Evolutionary conservation across 2,113 vertebrate genomes (phyloP), one percentile per base, ranked within the genome.

Genomic region (Rhadina sibilatrix): DNA sequence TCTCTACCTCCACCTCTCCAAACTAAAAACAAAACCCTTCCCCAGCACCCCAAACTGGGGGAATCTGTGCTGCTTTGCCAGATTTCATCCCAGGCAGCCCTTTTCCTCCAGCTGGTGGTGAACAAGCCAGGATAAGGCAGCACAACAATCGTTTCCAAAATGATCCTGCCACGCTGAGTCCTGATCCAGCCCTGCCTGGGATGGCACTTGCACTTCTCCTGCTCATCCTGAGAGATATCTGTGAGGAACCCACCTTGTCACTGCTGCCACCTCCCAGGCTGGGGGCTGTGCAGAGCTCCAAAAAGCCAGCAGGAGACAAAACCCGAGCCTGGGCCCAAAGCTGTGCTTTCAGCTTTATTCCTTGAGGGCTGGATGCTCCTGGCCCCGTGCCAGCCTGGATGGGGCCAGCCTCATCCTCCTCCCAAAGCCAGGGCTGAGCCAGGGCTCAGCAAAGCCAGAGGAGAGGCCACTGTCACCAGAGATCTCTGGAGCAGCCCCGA

Each of bases 251-350:
- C 89, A 2, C 23, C 33, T 60, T 76, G 49, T 72, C 81, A 17
- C 87, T 28, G 50, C 86, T 94, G 52, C 60, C 88, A 69, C 40
- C 91, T 86, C 46, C 94, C 64, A 25, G 46, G 72, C 76, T 86
- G 63, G 1, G 1, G 35, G 63, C 19, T 65, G 54, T 27, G 46
- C 38, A 40, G 78, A 13, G 76, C 53, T 72, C 66, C 64, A 20
- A 65, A 18, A 7, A 85, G 49, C 75, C 83, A 92, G 79, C 35
- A 83, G 96, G 91, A 92, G 59, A 20, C 40, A 80, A 61, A 83
- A 11, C 16, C 57, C 23, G 8, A 74, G 37, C 60, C 71, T 31
- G 42, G 35, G 70, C 70, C 66, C 88, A 33, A 31, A 68, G 52
- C 63, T 27, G 11, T 11, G 64, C 2, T n/a, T 22, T 14, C 53